Base-by-base conservation (phyloP, 2,113 vertebrate genomes). In the Rhineura floridana region DNA sequence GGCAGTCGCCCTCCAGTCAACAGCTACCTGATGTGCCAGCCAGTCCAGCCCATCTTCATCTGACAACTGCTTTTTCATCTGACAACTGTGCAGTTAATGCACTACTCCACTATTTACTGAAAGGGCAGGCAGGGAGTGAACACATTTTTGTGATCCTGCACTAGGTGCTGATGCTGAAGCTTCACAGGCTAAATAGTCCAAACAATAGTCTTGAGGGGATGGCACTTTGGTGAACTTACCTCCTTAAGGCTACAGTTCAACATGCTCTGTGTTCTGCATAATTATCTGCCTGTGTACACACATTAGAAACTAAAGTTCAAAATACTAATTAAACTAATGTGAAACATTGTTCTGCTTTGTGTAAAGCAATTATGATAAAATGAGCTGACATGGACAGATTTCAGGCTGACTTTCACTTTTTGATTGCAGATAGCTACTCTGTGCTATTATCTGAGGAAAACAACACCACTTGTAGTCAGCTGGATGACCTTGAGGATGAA, bases 331-430 rank as follows among this genome's bases (percentile, higher is more conserved):
- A 42, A 81, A 59, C 55, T 42, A 42, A 59, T 63, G 62, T 81
- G 21, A 55, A 42, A 36, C 52, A 62, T 39, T 59, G 39, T 63
- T 69, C 44, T 83, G 65, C 44, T 83, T 50, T 69, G 44, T 70
- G 44, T 83, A 83, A 83, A 69, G 44, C 44, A 82, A 67, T 82
- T 82, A 69, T 4, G 30, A 82, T 33, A 69, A 69, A 83, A 83
- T 33, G 33, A 69, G 81, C 63, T 83, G 30, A 69, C 42, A 83
- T 36, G 21, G 25, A 36, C 67, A 73, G 69, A 84, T 55, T 84
- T 84, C 12, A 23, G 55, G n/a, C 48, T 72, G 67, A 84, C 33
- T 36, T 70, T 52, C 33, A 72, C 44, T 39, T 84, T 84, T 72
- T 52, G 46, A 52, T 52, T 36, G 11, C 65, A 69, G 65, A 67